These are phyloP conservation scores for Lacerta viridis DNA, from an alignment of 2,797 vertebrate species.

Conservation along the genomic window DNA sequence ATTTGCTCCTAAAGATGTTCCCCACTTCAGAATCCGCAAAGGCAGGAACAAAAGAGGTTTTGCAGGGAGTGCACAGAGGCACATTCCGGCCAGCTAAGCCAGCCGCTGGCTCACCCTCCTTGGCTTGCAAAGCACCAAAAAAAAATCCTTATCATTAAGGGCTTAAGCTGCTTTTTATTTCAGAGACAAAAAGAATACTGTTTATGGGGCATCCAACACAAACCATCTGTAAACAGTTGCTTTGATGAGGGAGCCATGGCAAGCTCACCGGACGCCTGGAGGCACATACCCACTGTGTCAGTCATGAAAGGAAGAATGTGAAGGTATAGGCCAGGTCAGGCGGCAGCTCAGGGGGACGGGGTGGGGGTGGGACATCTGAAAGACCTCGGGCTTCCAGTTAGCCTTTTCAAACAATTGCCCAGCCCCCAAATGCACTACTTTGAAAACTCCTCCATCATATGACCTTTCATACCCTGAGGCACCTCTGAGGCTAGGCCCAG, in stretches of 20 bases:
- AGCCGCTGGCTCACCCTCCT: conserved; percentile 62
- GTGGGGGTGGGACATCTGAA: conserved; percentile 64
- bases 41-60: conserved; percentile 70
- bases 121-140: conserved; percentile 77
- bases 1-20: conserved; percentile 87
- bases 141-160: conserved; percentile 86
- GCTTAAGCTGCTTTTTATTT: conserved; percentile 79
- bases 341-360: conserved; percentile 56
- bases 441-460: neutral
- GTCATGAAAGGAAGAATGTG: conserved; percentile 87
- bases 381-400: conserved; percentile 58
- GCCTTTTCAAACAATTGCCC: conserved; percentile 52
- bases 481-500: conserved; percentile 35
- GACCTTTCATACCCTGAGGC: conserved; percentile 61
- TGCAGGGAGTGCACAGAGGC: conserved; percentile 61
- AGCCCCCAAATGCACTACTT: neutral
- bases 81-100: conserved; percentile 79
- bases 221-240: conserved; percentile 96
- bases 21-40: conserved; percentile 80
- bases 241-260: conserved; percentile 88
- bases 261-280: conserved; percentile 78
- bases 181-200: conserved; percentile 88
- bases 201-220: conserved; percentile 88
- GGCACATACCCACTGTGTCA: conserved; percentile 82
- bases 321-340: conserved; percentile 81